These are phyloP conservation scores for Ceratoteleas bidentatus DNA, from an alignment of 1,140 invertebrate genomes.

Conservation along the genomic window DNA sequence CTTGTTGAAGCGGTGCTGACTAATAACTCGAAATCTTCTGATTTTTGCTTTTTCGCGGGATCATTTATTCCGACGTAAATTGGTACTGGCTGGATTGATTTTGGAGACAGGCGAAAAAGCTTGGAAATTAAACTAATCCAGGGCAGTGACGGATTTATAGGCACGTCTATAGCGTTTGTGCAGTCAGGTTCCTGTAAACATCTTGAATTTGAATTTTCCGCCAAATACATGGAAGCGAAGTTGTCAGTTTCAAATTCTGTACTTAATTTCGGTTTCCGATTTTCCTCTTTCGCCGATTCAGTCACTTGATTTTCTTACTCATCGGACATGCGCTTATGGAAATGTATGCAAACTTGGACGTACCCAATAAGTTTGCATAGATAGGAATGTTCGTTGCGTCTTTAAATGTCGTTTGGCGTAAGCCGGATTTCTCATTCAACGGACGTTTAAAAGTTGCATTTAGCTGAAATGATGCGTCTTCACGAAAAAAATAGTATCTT, in stretches of 20 bases:
- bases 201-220: constrained; percentile 33
- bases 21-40: constrained; percentile 11
- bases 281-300: constrained; percentile 13
- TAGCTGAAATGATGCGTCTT: too few species aligned
- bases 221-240: constrained; percentile 25
- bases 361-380: background rate
- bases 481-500: too few species aligned
- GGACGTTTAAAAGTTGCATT: too few species aligned
- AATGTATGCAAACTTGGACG: constrained; percentile 18
- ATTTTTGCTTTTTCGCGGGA: constrained; percentile 2
- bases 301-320: constrained; percentile 19
- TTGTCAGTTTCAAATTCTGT: constrained; percentile 22
- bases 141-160: constrained; percentile 39
- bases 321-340: constrained; percentile 6
- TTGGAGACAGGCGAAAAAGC: constrained; percentile 21
- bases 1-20: constrained; percentile 4
- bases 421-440: too few species aligned
- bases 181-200: constrained; percentile 4
- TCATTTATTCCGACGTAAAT: constrained; percentile 11
- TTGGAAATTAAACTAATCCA: constrained; percentile 39
- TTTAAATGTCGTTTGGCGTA: background rate
- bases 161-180: constrained; percentile 2
- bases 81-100: constrained; percentile 9
- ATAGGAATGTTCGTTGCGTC: background rate
- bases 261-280: constrained; percentile 29